These are phyloP conservation scores for Rhinoraja longicauda DNA, from an alignment of 2,797 vertebrate species.

Conservation along the genomic window DNA sequence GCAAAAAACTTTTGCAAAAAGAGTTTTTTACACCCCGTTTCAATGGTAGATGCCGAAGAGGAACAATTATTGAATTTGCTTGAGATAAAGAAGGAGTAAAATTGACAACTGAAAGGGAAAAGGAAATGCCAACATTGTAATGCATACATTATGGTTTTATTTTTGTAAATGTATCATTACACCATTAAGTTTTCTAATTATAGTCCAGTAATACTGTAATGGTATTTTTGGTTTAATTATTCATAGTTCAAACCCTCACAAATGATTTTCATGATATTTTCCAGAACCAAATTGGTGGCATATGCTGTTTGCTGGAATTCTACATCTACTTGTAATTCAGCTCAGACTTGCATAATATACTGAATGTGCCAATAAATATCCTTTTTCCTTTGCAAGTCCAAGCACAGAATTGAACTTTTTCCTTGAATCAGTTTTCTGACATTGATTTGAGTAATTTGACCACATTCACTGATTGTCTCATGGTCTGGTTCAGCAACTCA, in stretches of 20 bases:
- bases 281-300: background rate
- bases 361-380: background rate
- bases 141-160: conserved; percentile 5
- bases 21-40: background rate
- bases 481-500: no score
- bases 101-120: conserved; percentile 10
- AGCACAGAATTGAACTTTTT: background rate
- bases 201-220: background rate
- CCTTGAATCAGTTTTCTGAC: background rate
- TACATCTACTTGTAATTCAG: background rate
- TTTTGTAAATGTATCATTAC: conserved; percentile 7
- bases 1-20: no score
- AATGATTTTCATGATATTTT: conserved; percentile 26
- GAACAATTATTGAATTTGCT: conserved; percentile 26
- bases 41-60: background rate
- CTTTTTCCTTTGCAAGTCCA: background rate
- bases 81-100: background rate
- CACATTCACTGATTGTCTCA: no score
- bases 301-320: background rate
- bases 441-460: no score
- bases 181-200: conserved; percentile 16
- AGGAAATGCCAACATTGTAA: conserved; percentile 30
- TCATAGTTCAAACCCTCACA: conserved; percentile 18
- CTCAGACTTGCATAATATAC: background rate
- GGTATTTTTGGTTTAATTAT: conserved; percentile 17